Base-by-base conservation (phyloP, 2,113 vertebrate species). In the Gymnarchus niloticus region DNA sequence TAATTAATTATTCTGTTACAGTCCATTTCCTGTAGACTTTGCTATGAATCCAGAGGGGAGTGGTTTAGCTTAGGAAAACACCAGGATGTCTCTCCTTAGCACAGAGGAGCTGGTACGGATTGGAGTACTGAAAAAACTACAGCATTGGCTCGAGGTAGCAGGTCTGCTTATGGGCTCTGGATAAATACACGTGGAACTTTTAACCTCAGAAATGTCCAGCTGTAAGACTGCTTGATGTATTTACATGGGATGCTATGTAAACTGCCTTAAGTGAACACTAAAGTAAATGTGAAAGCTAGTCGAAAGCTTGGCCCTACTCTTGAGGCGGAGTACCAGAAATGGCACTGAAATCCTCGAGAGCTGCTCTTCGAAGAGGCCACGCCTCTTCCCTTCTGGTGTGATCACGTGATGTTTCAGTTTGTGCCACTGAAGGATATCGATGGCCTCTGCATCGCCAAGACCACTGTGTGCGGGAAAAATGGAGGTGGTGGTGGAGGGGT, bases 311-410 rank as follows among this genome's bases (percentile, higher is more conserved):
- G 59, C 59, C 59, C 12, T 69, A 12, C 61, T 69, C 61, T 33
- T 0, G 12, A 73, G 14, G 33, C 19, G 33, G 65, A 37, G 65
- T 33, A 6, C 12, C 33, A 37, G 10, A 69, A 37, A 41, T 41
- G 65, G 33, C 65, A 41, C 65, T 48, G 57, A 46, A n/a, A 10
- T 46, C 21, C 73, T 73, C 37, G 52, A 25, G 49, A 1, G 21
- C 46, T 51, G n/a, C n/a, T 54, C 57, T 81, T 21, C 37, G n/a
- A 49, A 49, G 69, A 51, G n/a, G 1, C 17, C 54, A n/a, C n/a
- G n/a, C n/a, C n/a, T n/a, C n/a, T n/a, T n/a, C n/a, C n/a, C n/a
- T 23, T 49, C 84, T 80, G 87, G 49, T 87, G 85, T 77, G 46
- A 83, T 3, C 73, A 81, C 56, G 33, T 59, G 52, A 46, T 37